These are phyloP conservation scores for Luperina nickerlii DNA, from an alignment of 2,888 invertebrate species.

Conservation along the genomic window DNA sequence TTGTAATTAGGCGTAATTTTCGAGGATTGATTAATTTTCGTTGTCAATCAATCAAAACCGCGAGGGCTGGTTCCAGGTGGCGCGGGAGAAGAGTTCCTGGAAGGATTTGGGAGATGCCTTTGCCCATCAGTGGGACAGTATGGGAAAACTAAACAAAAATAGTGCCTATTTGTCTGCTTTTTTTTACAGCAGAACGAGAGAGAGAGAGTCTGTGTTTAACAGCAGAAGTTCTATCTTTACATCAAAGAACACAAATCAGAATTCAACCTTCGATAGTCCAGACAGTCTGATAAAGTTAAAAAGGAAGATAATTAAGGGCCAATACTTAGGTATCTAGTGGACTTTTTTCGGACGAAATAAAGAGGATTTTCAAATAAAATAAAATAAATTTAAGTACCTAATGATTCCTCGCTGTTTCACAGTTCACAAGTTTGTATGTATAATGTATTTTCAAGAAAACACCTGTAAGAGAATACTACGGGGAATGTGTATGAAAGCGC, in stretches of 20 bases:
- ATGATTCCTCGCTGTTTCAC: background rate
- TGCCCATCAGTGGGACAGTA: too few relatives aligned
- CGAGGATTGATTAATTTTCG: background rate
- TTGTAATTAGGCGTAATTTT: background rate
- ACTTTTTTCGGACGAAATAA: background rate
- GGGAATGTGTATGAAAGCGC: conserved; percentile 63
- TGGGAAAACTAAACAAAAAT: too few relatives aligned
- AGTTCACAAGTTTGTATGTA: background rate
- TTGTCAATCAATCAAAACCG: background rate
- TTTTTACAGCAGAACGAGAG: too few relatives aligned
- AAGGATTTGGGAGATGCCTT: too few relatives aligned
- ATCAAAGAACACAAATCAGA: background rate
- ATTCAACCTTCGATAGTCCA: background rate
- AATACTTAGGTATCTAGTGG: background rate
- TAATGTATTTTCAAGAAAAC: conserved; percentile 36
- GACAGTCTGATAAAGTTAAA: background rate
- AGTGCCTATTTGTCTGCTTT: too few relatives aligned
- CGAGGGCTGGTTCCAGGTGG: too few relatives aligned
- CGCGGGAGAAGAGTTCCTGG: too few relatives aligned
- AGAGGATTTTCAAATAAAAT: background rate
- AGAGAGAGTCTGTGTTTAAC: too few relatives aligned
- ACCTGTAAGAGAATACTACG: conserved; percentile 61
- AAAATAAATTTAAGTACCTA: background rate
- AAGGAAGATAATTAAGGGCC: background rate
- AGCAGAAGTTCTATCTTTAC: background rate